phyloP scores from a whole-genome alignment of 1,140 invertebrate genomes.

The Zaprionus ornatus region DNA sequence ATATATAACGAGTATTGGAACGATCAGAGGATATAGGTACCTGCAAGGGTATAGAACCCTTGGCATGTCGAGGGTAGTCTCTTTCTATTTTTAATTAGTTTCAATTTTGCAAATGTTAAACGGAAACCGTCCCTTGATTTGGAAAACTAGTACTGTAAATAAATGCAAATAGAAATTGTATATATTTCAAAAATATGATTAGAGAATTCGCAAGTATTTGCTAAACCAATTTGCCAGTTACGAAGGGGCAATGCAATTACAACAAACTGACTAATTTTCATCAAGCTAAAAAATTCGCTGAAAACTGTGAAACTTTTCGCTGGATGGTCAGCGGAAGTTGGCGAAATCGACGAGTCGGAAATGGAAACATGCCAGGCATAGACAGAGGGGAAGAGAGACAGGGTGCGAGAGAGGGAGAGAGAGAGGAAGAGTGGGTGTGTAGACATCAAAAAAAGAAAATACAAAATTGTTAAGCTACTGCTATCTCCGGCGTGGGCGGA shows the following conservation, averaged over 20 bases:
- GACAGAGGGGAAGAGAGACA: background rate
- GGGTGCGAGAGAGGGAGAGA: background rate
- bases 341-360: conserved; percentile 1
- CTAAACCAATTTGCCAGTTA: background rate
- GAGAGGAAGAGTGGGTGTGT: background rate
- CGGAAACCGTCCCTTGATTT: no score
- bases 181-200: background rate
- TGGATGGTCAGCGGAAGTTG: background rate
- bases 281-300: background rate
- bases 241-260: background rate
- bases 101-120: no score
- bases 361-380: background rate
- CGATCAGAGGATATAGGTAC: no score
- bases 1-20: no score
- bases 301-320: background rate
- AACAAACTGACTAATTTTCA: background rate
- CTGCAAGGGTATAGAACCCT: no score
- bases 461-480: background rate
- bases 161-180: no score
- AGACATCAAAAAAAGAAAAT: background rate
- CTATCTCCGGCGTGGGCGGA: conserved; percentile 1
- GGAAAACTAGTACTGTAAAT: no score
- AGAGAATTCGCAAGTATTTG: background rate
- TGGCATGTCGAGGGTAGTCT: no score
- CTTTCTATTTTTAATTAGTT: no score